Conservation (phyloP, 2,888 invertebrate species). For the Dicranocentrus wangi region DNA sequence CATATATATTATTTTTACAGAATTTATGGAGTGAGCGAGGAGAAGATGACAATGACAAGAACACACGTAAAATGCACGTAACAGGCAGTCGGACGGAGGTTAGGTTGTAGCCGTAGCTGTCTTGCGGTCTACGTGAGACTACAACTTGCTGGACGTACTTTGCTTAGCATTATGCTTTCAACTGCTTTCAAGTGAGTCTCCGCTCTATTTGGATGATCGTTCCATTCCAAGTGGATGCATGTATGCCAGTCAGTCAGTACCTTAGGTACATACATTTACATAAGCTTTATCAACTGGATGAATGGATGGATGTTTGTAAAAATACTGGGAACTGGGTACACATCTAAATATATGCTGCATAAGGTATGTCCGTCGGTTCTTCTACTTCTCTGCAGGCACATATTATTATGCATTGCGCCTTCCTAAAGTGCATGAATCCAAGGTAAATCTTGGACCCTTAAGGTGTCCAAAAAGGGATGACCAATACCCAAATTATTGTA, state of each 20-base stretch:
- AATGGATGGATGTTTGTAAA: no score
- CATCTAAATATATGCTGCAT: no score
- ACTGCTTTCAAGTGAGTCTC: background rate
- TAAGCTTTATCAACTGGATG: no score
- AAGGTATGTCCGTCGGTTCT: no score
- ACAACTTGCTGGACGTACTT: background rate
- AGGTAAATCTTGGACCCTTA: background rate
- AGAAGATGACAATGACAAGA: conserved; percentile 1
- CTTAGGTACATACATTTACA: no score
- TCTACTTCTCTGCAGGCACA: no score
- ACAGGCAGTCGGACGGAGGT: no score
- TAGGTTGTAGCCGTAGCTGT: background rate
- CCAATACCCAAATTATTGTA: conserved; percentile 21
- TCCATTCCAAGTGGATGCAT: conserved; percentile 9
- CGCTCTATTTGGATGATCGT: background rate
- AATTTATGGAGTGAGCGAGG: background rate
- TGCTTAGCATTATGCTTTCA: background rate
- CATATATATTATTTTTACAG: background rate
- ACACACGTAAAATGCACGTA: conserved; percentile 20
- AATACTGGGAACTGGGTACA: no score
- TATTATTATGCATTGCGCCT: no score
- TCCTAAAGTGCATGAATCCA: no score
- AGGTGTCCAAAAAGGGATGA: background rate
- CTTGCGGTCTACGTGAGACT: background rate
- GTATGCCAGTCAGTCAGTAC: background rate